phyloP scores from a whole-genome alignment of 2,888 invertebrate genomes.

The Amphimallon solstitiale region DNA sequence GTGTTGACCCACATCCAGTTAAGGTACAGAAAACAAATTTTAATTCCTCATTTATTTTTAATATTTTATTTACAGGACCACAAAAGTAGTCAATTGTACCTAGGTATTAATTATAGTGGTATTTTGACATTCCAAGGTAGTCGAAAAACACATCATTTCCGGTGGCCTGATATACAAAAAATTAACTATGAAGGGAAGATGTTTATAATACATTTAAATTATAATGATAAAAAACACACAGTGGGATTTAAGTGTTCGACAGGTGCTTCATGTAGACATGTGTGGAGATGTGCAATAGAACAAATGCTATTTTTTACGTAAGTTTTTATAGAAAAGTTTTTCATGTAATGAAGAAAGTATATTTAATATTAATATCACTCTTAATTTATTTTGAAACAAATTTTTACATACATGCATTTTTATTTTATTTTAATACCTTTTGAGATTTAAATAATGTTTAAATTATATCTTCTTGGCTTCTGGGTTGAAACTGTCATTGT shows the following conservation, averaged over 20 bases:
- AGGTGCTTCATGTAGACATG: slow-evolving; percentile 90
- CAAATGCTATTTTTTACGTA: slow-evolving; percentile 99
- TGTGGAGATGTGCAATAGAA: slow-evolving; percentile 97
- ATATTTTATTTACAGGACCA: slow-evolving; percentile 77
- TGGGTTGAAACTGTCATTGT: no score
- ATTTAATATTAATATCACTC: neutral
- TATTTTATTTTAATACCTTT: no score
- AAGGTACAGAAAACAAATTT: slow-evolving; percentile 70
- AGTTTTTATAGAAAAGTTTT: slow-evolving; percentile 60
- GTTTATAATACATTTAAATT: slow-evolving; percentile 94
- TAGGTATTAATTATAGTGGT: slow-evolving; percentile 95
- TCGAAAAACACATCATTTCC: slow-evolving; percentile 92
- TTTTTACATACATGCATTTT: no score
- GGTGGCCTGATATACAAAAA: slow-evolving; percentile 95
- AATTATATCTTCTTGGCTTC: no score
- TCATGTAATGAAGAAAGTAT: neutral
- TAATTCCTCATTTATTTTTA: slow-evolving; percentile 22
- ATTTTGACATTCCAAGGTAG: slow-evolving; percentile 95
- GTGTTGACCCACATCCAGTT: slow-evolving; percentile 97
- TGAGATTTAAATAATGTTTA: no score
- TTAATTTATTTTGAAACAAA: no score
- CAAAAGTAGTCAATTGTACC: slow-evolving; percentile 88
- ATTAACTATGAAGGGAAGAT: slow-evolving; percentile 98
- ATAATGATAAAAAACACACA: slow-evolving; percentile 93
- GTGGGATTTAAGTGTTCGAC: slow-evolving; percentile 96